phyloP scores from a whole-genome alignment of 2,888 invertebrate genomes.

The Drosophila niveifrons region DNA sequence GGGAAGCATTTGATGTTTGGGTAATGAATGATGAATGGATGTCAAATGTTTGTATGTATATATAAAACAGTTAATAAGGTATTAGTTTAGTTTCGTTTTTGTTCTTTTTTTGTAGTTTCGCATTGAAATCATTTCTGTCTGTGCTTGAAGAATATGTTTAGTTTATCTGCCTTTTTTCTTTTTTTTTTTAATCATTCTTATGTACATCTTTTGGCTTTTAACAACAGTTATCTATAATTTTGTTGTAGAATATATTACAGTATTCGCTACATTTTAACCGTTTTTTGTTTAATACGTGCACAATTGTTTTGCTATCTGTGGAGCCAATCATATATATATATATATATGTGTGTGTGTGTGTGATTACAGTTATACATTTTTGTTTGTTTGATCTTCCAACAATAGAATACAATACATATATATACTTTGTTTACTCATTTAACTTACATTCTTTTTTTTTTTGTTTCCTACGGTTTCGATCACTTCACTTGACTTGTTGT shows the following conservation, averaged over 20 bases:
- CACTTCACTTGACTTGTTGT: constrained; percentile 20
- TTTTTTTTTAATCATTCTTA: constrained; percentile 13
- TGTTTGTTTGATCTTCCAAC: neutral
- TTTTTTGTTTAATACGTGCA: constrained; percentile 11
- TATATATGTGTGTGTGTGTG: neutral
- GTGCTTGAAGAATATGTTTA: constrained; percentile 6
- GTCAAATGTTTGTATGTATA: constrained; percentile 12
- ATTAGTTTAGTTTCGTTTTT: constrained; percentile 13
- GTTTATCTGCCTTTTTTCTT: constrained; percentile 3
- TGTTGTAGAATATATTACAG: constrained; percentile 33
- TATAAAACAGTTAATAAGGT: constrained; percentile 31
- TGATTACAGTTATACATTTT: constrained; percentile 10
- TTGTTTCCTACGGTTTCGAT: constrained; percentile 10
- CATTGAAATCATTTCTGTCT: constrained; percentile 13
- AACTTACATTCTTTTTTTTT: neutral
- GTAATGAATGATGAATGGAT: constrained; percentile 14
- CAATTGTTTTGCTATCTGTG: constrained; percentile 8
- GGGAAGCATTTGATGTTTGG: constrained; percentile 32
- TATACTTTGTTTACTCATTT: neutral
- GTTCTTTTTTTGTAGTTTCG: constrained; percentile 21
- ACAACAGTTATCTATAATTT: constrained; percentile 17
- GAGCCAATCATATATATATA: constrained; percentile 4
- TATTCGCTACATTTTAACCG: constrained; percentile 30
- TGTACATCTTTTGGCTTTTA: constrained; percentile 49
- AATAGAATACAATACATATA: constrained; percentile 16